Conservation (phyloP, 2,113 vertebrate species). For the Columba janthina region DNA sequence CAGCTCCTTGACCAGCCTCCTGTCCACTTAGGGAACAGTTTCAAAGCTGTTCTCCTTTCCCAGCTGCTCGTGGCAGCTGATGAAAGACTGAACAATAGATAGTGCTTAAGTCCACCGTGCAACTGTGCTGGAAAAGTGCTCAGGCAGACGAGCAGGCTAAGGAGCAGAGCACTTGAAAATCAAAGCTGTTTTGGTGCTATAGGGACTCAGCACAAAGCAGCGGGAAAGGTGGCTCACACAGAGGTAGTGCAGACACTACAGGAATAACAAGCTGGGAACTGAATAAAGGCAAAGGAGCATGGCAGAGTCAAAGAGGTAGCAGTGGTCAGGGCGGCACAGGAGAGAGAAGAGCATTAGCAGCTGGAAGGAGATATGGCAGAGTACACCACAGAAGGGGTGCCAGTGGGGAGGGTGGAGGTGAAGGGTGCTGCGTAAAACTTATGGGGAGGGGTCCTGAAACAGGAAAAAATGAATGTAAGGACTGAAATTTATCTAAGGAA, state of each 20-base stretch:
- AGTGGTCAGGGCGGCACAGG: not conserved
- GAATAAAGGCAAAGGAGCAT: not conserved
- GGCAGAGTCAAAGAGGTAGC: not conserved
- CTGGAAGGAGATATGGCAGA: not conserved
- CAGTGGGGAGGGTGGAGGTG: not conserved
- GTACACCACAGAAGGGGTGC: not conserved
- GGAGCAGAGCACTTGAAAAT: conserved; percentile 6
- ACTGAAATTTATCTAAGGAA: not conserved
- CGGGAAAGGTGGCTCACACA: not conserved
- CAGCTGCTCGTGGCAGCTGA: not conserved
- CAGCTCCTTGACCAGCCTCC: not conserved
- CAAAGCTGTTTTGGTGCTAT: not conserved
- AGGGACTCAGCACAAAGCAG: not conserved
- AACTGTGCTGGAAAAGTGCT: not conserved
- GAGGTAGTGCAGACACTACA: not conserved
- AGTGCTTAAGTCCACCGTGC: not conserved
- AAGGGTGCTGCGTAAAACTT: not conserved
- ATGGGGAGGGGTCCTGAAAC: not conserved
- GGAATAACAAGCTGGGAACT: not conserved
- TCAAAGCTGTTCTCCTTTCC: not conserved
- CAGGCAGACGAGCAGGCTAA: not conserved
- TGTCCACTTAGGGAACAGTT: not conserved
- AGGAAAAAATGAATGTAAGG: not conserved
- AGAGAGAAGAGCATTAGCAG: not conserved
- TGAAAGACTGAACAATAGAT: not conserved